A percentile compares a stretch with the other conserved stretches of the same genome.
These are phyloP conservation scores for Tauraco erythrolophus DNA, from an alignment of 2,113 vertebrate species.

Conservation along the genomic window DNA sequence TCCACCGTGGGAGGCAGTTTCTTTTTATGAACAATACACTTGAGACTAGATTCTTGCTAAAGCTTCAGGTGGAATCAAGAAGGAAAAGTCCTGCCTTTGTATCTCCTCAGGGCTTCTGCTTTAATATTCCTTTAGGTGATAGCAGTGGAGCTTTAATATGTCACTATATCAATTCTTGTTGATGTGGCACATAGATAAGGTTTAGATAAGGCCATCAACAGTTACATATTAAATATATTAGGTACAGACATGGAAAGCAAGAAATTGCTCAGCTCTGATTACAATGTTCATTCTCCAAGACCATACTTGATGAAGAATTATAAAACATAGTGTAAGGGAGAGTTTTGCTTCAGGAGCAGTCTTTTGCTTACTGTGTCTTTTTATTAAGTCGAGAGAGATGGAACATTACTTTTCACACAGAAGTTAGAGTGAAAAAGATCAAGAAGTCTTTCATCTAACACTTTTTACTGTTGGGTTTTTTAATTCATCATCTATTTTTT, in stretches of 20 bases:
- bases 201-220: not conserved
- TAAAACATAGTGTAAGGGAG: not conserved
- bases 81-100: not conserved
- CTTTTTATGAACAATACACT: not conserved
- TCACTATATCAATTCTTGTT: not conserved
- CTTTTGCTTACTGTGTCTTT: slow-evolving; percentile 34
- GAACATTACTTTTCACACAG: slow-evolving; percentile 7
- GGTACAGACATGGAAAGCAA: not conserved
- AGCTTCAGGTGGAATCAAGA: not conserved
- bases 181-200: not conserved
- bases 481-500: slow-evolving; percentile 3
- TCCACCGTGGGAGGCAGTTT: not conserved
- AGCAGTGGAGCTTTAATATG: not conserved
- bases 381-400: slow-evolving; percentile 14
- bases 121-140: not conserved
- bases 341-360: not conserved
- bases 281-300: not conserved
- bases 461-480: slow-evolving; percentile 18
- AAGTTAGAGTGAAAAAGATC: slow-evolving; percentile 28
- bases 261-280: not conserved
- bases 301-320: not conserved
- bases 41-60: not conserved
- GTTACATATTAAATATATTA: not conserved
- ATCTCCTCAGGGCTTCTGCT: not conserved
- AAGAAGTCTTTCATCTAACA: slow-evolving; percentile 50